These are phyloP conservation scores for Drosophila dives DNA, from an alignment of 2,888 invertebrate genomes.

Conservation along the genomic window DNA sequence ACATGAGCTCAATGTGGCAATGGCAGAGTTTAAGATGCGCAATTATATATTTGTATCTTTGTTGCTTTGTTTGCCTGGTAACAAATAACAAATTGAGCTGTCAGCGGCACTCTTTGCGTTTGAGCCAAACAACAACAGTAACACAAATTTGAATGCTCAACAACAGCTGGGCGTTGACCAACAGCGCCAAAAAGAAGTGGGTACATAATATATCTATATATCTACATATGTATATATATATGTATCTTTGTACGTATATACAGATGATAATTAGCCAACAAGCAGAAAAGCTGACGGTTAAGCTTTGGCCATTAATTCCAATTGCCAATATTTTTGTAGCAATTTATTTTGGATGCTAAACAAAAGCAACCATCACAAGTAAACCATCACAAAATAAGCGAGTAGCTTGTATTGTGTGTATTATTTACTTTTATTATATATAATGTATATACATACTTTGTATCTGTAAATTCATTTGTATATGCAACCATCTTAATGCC, in stretches of 20 bases:
- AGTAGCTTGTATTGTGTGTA: conserved; percentile 2
- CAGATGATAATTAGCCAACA: conserved; percentile 58
- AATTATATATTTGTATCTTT: conserved; percentile 32
- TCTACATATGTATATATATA: background rate
- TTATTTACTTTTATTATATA: background rate
- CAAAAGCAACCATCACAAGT: conserved; percentile 41
- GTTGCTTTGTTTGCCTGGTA: conserved; percentile 9
- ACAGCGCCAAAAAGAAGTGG: conserved; percentile 19
- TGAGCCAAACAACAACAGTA: conserved; percentile 35
- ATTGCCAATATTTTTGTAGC: conserved; percentile 72
- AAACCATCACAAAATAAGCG: background rate
- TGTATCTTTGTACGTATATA: conserved; percentile 13
- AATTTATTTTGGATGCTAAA: conserved; percentile 62
- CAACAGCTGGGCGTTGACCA: conserved; percentile 57
- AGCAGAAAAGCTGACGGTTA: conserved; percentile 20
- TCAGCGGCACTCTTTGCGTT: conserved; percentile 56
- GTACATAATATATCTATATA: background rate
- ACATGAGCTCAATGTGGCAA: conserved; percentile 9
- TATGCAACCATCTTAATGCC: conserved; percentile 50
- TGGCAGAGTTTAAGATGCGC: conserved; percentile 35
- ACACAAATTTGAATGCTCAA: conserved; percentile 35
- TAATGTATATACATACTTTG: conserved; percentile 8
- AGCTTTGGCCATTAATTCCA: conserved; percentile 70
- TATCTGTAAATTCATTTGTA: conserved; percentile 2
- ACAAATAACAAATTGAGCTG: conserved; percentile 79